Evolutionary conservation across 2,888 invertebrate genomes (phyloP).

Genomic region (Oscheius sp.): DNA sequence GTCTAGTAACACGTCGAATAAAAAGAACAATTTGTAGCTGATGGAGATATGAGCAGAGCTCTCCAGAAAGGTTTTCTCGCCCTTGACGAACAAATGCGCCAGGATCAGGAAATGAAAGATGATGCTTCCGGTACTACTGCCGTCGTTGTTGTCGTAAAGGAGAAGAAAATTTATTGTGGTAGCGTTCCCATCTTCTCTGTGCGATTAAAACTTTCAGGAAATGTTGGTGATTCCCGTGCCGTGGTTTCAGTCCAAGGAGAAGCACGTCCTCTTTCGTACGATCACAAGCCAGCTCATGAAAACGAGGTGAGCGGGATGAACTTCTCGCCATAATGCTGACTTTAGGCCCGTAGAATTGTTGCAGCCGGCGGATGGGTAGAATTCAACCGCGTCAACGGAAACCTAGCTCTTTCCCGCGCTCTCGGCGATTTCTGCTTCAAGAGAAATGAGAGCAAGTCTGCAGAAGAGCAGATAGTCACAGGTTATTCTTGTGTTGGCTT

Average conservation of each 20-base stretch:
- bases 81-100: slow-evolving; percentile 86
- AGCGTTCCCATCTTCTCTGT: neutral
- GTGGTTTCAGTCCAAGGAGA: slow-evolving; percentile 87
- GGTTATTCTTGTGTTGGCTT: slow-evolving; percentile 78
- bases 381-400: slow-evolving; percentile 91
- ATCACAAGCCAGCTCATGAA: slow-evolving; percentile 82
- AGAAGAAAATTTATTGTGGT: slow-evolving; percentile 87
- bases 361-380: slow-evolving; percentile 98
- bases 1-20: neutral
- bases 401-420: slow-evolving; percentile 90
- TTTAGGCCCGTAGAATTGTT: slow-evolving; percentile 82
- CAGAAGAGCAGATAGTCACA: slow-evolving; percentile 96
- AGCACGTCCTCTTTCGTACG: slow-evolving; percentile 84
- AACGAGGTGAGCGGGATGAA: slow-evolving; percentile 37
- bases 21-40: slow-evolving; percentile 74
- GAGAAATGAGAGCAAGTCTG: slow-evolving; percentile 84
- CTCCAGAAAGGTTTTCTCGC: slow-evolving; percentile 90
- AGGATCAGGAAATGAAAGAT: slow-evolving; percentile 86
- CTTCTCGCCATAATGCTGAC: neutral
- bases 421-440: slow-evolving; percentile 97
- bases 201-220: slow-evolving; percentile 79
- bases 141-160: slow-evolving; percentile 82
- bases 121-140: slow-evolving; percentile 96
- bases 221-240: slow-evolving; percentile 96
- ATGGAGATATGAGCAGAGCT: slow-evolving; percentile 86